Evolutionary conservation across 2,888 invertebrate genomes (phyloP), one percentile per base, ranked within the genome.

Genomic region (Apomyelois bistriatella): DNA sequence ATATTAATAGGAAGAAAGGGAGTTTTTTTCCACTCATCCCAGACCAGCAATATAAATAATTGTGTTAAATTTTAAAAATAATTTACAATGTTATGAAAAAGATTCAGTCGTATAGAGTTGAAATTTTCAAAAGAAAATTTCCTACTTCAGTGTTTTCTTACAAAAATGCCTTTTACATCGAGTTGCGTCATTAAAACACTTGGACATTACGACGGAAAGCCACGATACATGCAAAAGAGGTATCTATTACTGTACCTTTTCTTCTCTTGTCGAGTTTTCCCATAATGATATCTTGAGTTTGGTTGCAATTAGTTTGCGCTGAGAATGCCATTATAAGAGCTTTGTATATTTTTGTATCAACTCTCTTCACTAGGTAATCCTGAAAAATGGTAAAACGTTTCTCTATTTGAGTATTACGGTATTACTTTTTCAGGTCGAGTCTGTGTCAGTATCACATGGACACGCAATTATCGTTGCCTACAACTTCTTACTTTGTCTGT

Each of bases 251-350:
- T 40, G 36, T 67, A 90, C 95, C 98, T 91, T 98, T 98, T 48
- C 97, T 92, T 52, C 98, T 91, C 78, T 97, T 98, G 76, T 98
- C 98, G 64, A 98, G 82, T 81, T 98, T 98, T 3, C 95, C 94
- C 97, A 98, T 97, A 43, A 98, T 96, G 52, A 98, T 97, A 71
- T 97, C 97, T 84, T 98, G 98, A 0, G 97, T 97, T 79, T 97
- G 97, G 85, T 96, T 97, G 32, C 98, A 97, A 13, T 96, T 95
- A 0, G 98, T 98, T 88, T 98, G 97, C 0, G 98, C 98, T 0
- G 98, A 98, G 79, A 98, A 98, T 62, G 95, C 97, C 69, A 98
- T 94, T 59, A 97, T 94, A 36, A 97, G 84, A 0, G 98, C 97
- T 70, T 96, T 96, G 74, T 95, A 98, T 0, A 93, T 78, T 46